Evolutionary conservation across 2,888 invertebrate species (phyloP).

Genomic region (Diadegma fenestrale): DNA sequence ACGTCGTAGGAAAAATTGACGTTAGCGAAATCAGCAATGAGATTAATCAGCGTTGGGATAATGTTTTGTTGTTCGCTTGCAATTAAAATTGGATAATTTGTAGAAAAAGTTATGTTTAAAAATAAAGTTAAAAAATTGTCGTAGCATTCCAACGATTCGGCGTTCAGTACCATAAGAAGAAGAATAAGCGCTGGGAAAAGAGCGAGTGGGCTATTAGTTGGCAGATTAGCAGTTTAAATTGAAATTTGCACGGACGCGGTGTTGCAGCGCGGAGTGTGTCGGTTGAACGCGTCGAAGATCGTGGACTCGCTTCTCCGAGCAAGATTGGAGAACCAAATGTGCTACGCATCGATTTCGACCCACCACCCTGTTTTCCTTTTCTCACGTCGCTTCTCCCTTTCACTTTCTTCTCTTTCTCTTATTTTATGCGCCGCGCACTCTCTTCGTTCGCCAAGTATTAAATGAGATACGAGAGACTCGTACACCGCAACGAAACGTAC

Average conservation of each 20-base stretch:
- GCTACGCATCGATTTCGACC: conserved; percentile 81
- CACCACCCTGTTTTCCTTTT: conserved; percentile 63
- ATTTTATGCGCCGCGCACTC: conserved; percentile 48
- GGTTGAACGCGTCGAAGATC: conserved; percentile 65
- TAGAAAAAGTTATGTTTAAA: background rate
- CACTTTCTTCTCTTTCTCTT: conserved; percentile 30
- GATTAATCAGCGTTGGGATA: background rate
- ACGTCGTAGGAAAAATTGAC: background rate
- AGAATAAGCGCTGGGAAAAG: conserved; percentile 65
- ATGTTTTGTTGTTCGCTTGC: too few relatives aligned
- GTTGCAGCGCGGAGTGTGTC: conserved; percentile 85
- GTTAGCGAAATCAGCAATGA: background rate
- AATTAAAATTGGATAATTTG: background rate
- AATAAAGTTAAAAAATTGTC: background rate
- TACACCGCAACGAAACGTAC: conserved; percentile 70
- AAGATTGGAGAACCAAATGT: conserved; percentile 83
- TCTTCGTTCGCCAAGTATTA: conserved; percentile 76
- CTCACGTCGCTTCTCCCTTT: conserved; percentile 17
- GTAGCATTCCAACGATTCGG: conserved; percentile 5
- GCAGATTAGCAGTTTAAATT: conserved; percentile 85
- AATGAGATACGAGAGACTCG: conserved; percentile 81
- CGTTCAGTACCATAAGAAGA: conserved; percentile 24
- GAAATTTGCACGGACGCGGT: conserved; percentile 85
- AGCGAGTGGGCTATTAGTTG: conserved; percentile 81
- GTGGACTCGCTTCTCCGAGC: conserved; percentile 53